Base-by-base conservation (phyloP, 2,888 invertebrate genomes). In the Drosophila lutescens region DNA sequence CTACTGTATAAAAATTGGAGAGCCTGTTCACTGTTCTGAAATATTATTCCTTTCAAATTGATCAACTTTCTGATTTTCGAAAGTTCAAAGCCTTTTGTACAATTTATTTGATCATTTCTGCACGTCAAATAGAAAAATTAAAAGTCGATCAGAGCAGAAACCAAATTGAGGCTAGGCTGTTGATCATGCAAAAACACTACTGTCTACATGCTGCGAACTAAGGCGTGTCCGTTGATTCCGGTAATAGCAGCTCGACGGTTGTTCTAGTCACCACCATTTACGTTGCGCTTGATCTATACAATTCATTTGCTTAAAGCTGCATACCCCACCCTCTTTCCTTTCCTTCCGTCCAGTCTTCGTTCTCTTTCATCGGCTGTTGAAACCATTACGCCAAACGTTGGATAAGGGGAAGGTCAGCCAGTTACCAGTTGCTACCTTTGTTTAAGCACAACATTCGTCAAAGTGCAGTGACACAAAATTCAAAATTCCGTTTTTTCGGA, bases 351-450 rank as follows among this genome's bases (percentile, higher is more conserved):
- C 54, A 49, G 41, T 47, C 47, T 41, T 49, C 20, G 68, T 50
- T 26, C 57, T 47, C 50, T 54, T 47, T 69, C 56, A 76, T 78
- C 53, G 71, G 40, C 54, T 67, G 72, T 86, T 82, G 79, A 81
- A 85, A 85, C 84, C 70, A 80, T 65, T 77, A 76, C 76, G 71
- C 69, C 83, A 76, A 57, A 46, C 60, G 60, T 57, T 70, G 62
- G 81, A 78, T 86, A 86, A 86, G 60, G 86, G 78, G 88, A 85
- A 85, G 84, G 84, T 88, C 87, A 88, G 57, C 88, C 49, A 80
- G 74, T 88, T 51, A 68, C 58, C 61, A 65, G 43, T 38, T 59
- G 63, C 58, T 80, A 57, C 69, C 74, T 77, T 86, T 86, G 77
- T 70, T 78, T 51, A 20, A 62, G 59, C 51, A 55, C 62, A 75